Percentiles rank a stretch among this genome's conserved stretches.
Conservation (phyloP, 2,888 invertebrate genomes). For the Chaetogeoica ovagalla region DNA sequence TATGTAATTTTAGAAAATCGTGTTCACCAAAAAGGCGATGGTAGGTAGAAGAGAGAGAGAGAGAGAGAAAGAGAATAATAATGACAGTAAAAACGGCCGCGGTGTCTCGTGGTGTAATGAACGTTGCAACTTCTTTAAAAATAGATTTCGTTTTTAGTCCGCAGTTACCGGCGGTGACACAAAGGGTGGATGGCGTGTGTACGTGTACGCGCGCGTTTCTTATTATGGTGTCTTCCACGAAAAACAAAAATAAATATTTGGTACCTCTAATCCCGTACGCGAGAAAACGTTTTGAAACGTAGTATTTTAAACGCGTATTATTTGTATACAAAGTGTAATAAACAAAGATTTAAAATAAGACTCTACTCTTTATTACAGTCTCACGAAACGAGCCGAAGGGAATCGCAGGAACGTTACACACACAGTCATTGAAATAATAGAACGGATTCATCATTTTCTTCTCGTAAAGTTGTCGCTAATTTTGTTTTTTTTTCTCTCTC, state of each 20-base stretch:
- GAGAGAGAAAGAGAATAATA: constrained; percentile 39
- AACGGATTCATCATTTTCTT: background rate
- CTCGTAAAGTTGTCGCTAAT: background rate
- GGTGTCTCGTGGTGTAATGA: constrained; percentile 10
- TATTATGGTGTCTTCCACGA: constrained; percentile 31
- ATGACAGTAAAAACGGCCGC: constrained; percentile 21
- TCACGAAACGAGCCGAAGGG: no score
- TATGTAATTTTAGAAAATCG: constrained; percentile 22
- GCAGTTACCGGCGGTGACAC: constrained; percentile 27
- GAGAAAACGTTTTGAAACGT: background rate
- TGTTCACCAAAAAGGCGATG: no score
- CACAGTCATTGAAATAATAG: no score
- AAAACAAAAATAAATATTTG: constrained; percentile 51
- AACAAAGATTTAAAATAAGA: constrained; percentile 36
- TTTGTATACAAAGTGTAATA: constrained; percentile 22
- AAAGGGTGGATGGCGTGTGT: constrained; percentile 30
- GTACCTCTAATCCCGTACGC: constrained; percentile 25
- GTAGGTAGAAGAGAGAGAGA: no score
- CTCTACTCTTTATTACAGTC: constrained; percentile 1
- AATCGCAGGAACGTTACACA: no score
- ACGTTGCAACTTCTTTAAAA: constrained; percentile 49
- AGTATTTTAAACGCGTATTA: constrained; percentile 9
- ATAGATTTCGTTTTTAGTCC: constrained; percentile 40
- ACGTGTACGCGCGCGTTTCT: background rate
- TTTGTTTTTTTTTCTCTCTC: no score